Conservation (phyloP, 2,113 vertebrate species). For the pig (Sus scrofa) region DNA sequence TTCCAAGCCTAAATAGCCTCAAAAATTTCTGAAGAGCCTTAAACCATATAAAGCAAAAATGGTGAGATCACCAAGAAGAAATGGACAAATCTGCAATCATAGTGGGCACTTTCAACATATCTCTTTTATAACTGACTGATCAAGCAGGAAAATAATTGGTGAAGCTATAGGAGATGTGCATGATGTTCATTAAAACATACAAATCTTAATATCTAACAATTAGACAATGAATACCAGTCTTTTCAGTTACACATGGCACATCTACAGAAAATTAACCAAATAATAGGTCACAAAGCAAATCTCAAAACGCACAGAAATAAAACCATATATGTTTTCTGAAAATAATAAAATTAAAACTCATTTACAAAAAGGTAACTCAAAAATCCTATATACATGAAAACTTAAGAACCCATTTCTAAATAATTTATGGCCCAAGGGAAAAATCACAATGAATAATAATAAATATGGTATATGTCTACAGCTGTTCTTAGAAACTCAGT, state of each 20-base stretch:
- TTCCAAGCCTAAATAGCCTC: neutral
- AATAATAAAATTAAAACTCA: slow-evolving; percentile 26
- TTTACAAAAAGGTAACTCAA: neutral
- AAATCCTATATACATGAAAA: neutral
- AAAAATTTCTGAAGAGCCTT: neutral
- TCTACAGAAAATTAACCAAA: neutral
- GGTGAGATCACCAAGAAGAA: neutral
- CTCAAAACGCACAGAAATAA: slow-evolving; percentile 9
- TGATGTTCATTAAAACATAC: neutral
- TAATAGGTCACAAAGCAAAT: neutral
- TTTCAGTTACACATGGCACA: neutral
- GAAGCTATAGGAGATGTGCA: neutral
- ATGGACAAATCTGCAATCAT: neutral
- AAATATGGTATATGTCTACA: neutral
- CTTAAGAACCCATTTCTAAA: slow-evolving; percentile 1
- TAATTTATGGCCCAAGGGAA: neutral
- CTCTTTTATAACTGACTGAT: neutral
- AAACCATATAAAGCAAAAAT: neutral
- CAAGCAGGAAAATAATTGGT: neutral
- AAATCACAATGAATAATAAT: neutral
- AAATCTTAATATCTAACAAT: neutral
- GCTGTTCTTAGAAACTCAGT: neutral
- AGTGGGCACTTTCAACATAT: neutral
- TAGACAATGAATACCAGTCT: neutral
- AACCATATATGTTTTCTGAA: neutral